Base-by-base conservation (phyloP, 2,797 vertebrate species). In the Premnoplex brunnescens region DNA sequence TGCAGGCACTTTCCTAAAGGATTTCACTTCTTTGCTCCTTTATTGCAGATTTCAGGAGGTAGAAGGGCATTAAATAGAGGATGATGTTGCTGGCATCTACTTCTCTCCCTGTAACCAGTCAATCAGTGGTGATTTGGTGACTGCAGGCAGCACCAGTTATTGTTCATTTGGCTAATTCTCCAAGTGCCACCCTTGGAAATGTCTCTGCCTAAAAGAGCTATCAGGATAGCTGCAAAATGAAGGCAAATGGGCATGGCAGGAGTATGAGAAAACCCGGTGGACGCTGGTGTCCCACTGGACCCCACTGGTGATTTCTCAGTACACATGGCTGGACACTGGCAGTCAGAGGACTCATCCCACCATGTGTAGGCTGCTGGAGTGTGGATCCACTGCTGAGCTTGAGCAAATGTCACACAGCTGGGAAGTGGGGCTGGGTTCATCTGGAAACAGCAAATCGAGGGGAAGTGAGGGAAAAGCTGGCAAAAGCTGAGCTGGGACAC, bases 281-380 rank as follows among this genome's bases (percentile, higher is more conserved):
- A 17, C 1, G 3, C 43, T 48, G 71, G 34, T 9, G 3, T n/a
- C 51, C 54, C 49, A 1, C 0, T 4, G 63, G 20, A 39, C 62
- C n/a, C 24, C 7, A 2, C 22, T 5, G 6, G 49, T 63, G 12
- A 8, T 32, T 59, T 55, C 71, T 36, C 36, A 5, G 32, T 5
- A 2, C 27, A 28, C 10, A 0, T 3, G 37, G 7, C 71, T 30
- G 20, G 58, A 15, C 66, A 9, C 19, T 2, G 55, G 36, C 67
- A 27, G 0, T 24, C n/a, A 32, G 46, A 46, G 60, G 41, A 46
- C 37, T 83, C 59, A 10, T 56, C 56, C 52, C 43, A 54, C 83
- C 79, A 0, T 8, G 0, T 1, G 8, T 7, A 12, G 7, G 54
- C 32, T 36, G 15, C 48, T 72, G 90, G 46, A 14, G 2, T 5